Evolutionary conservation across 2,797 vertebrate genomes (phyloP), one percentile per base, ranked within the genome.

Genomic region (Mergus octosetaceus): DNA sequence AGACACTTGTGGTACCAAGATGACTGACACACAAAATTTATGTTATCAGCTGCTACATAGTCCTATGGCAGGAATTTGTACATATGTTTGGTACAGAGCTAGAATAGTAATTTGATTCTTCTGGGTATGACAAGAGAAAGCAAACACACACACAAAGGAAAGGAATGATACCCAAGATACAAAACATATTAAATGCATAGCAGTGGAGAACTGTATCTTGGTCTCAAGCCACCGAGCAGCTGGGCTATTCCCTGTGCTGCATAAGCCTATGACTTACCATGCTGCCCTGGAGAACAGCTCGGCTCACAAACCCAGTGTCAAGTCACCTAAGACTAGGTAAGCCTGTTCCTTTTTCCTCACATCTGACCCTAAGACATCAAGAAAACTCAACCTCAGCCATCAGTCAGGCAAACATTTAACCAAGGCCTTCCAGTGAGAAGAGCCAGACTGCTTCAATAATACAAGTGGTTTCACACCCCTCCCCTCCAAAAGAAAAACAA

Each of bases 1-100:
- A 83, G 56, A 70, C 32, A n/a, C 6, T 2, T 69, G 12, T 43
- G n/a, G 43, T 30, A 89, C 4, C 62, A 72, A 34, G 34, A 58
- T 51, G 49, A 83, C 28, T 5, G 2, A 30, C 19, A 65, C 7
- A 70, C 3, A n/a, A 87, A 57, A 89, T 13, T 20, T 36, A 49
- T 20, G 28, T 3, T 43, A 49, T 56, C 41, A 91, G 54, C 18
- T 57, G 20, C 56, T 49, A 5, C 5, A 5, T 13, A 45, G 65
- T 64, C n/a, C 61, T 75, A 38, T 3, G 8, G 54, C 13, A 79
- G 36, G 56, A 73, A 70, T 47, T 60, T 34, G 10, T 38, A 77
- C 0, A 7, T 47, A 73, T 1, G 0, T 11, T 51, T 87, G 32
- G 8, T 17, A 65, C 0, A 78, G n/a, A 64, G 27, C 22, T 57